Percentiles rank a stretch among this genome's conserved stretches.
Conservation (phyloP, 1,140 invertebrate species). For the Hyphantria cunea region DNA sequence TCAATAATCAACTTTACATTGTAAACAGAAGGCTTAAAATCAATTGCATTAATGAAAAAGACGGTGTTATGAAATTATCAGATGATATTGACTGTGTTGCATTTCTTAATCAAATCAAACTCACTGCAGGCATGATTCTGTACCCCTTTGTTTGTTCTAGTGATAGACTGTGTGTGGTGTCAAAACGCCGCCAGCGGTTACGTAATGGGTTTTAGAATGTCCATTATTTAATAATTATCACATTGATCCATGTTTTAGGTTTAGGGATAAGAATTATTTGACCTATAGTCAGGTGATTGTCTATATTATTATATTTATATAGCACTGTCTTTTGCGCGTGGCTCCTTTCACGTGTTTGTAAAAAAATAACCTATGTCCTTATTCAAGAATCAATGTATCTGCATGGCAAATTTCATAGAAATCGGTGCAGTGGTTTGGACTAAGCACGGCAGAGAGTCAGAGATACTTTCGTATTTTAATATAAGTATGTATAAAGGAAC, state of each 20-base stretch:
- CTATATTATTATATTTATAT: no score
- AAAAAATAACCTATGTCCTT: no score
- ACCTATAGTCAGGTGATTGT: conserved; percentile 7
- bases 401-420: no score
- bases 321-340: no score
- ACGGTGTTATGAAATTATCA: conserved; percentile 28
- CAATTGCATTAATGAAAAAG: conserved; percentile 5
- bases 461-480: no score
- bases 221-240: conserved; percentile 30
- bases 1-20: conserved; percentile 6
- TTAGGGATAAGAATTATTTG: background rate
- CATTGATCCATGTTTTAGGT: conserved; percentile 13
- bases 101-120: conserved; percentile 31
- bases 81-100: conserved; percentile 27
- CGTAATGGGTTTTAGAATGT: conserved; percentile 25
- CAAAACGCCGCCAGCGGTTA: conserved; percentile 6
- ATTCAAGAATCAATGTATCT: no score
- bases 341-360: no score
- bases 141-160: conserved; percentile 16
- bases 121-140: conserved; percentile 22
- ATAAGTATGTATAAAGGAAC: no score
- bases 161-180: conserved; percentile 15
- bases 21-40: conserved; percentile 12
- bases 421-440: no score
- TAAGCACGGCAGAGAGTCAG: no score